Base-by-base conservation (phyloP, 2,888 invertebrate genomes). In the Odontocerum albicorne region DNA sequence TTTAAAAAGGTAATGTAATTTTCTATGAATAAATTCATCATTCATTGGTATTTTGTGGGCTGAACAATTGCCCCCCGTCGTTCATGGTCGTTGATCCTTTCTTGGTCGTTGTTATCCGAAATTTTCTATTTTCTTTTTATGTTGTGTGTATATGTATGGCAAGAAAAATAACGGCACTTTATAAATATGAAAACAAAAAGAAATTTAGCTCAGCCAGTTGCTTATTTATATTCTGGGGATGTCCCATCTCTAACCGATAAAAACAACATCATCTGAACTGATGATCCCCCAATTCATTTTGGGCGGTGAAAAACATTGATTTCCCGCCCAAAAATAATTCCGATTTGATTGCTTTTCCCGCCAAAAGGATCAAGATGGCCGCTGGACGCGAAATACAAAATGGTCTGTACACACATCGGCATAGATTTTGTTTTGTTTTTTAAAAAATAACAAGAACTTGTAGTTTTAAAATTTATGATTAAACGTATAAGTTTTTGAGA, bases 281-380 rank as follows among this genome's bases (percentile, higher is more conserved):
- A 46, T 46, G 46, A 46, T 46, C 35, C 51, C 19, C 43, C 51
- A 51, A 51, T 51, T 44, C 51, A 51, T 51, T 51, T 51, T 35
- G 43, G 27, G 44, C 35, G 51, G 47, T 20, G 22, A 44, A 50
- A 51, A 51, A 44, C 51, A 51, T 51, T 51, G 51, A 51, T 51
- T 51, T 51, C 33, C 51, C 44, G 33, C 32, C 44, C 44, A 19
- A 51, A 46, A 51, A 51, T 51, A 51, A 51, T 51, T 51, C 27
- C 43, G 51, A 51, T 51, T 51, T 43, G 51, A 51, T 51, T 44
- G 51, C 20, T 32, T 33, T 51, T 51, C 43, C 51, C 51, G 51
- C 51, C 51, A 27, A 51, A 40, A 51, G 36, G 44, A 4, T 21
- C 21, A 51, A 51, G 43, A 51, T 51, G 51, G 51, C 51, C 22